A percentile compares a stretch with the other conserved stretches of the same genome.
Evolutionary conservation across 2,113 vertebrate species (phyloP).

Genomic region (Leucoraja erinaceus): DNA sequence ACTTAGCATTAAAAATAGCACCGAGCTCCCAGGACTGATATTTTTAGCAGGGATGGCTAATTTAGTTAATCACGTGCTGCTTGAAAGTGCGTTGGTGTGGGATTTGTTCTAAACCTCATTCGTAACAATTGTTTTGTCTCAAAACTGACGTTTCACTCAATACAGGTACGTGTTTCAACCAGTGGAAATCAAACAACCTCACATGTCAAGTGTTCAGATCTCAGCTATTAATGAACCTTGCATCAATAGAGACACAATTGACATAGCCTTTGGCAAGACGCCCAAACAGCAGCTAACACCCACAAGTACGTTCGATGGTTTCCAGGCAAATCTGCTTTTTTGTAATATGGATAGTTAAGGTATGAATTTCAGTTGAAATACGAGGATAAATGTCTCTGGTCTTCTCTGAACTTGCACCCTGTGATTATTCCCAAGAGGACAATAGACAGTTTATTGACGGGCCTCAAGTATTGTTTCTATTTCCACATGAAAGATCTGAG

Average conservation of each 20-base stretch:
- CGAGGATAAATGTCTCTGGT: not conserved
- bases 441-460: no score
- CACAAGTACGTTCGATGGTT: no score
- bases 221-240: no score
- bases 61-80: not conserved
- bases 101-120: not conserved
- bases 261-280: not conserved
- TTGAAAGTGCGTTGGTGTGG: not conserved
- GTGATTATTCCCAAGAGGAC: not conserved
- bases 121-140: not conserved
- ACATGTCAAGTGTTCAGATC: not conserved
- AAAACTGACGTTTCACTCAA: not conserved
- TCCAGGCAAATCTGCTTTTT: no score
- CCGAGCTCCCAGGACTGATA: not conserved
- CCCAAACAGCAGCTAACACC: not conserved
- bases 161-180: not conserved
- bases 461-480: no score
- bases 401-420: not conserved
- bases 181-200: not conserved
- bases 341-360: no score
- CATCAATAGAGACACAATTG: no score
- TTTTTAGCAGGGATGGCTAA: not conserved
- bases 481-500: no score
- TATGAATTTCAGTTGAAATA: not conserved
- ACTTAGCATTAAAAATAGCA: not conserved